phyloP scores from a whole-genome alignment of 2,113 vertebrate genomes.

The Cryptomyrus ogoouensis region DNA sequence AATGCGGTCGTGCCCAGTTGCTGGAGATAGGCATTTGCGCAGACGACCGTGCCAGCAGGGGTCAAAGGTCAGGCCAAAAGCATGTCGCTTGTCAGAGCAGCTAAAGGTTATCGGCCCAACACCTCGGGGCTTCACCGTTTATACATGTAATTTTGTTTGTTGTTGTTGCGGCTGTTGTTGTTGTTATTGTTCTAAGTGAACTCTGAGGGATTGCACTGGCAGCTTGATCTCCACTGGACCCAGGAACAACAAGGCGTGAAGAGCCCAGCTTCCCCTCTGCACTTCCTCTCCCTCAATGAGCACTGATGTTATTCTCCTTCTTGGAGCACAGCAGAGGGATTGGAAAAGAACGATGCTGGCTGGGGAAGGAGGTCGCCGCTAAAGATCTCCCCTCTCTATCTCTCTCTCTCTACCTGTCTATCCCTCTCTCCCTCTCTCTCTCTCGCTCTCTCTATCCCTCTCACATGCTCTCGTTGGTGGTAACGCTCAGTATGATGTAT shows the following conservation, averaged over 20 bases:
- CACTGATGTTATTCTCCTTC: conserved; percentile 17
- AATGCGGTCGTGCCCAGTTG: background rate
- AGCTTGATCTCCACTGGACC: conserved; percentile 34
- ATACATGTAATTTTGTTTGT: conserved; percentile 30
- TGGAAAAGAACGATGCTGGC: too few species aligned
- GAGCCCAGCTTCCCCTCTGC: background rate
- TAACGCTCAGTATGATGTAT: background rate
- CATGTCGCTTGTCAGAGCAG: conserved; percentile 47
- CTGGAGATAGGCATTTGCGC: background rate
- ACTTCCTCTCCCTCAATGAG: background rate
- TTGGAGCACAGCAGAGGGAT: background rate
- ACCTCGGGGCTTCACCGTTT: conserved; percentile 46
- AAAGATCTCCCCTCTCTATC: background rate
- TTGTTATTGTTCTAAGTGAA: conserved; percentile 8
- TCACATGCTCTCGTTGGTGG: background rate
- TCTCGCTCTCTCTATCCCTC: background rate
- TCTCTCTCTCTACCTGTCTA: background rate
- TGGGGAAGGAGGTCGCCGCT: conserved; percentile 26
- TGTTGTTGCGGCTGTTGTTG: conserved; percentile 22
- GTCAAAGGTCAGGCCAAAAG: conserved; percentile 37
- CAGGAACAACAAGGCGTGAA: conserved; percentile 37
- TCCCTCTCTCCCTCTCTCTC: background rate
- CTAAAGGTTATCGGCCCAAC: conserved; percentile 44
- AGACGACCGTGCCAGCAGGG: conserved; percentile 22
- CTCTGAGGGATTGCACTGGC: conserved; percentile 42